These are phyloP conservation scores for Nasonia longicornis DNA, from an alignment of 1,140 invertebrate genomes.

Conservation along the genomic window DNA sequence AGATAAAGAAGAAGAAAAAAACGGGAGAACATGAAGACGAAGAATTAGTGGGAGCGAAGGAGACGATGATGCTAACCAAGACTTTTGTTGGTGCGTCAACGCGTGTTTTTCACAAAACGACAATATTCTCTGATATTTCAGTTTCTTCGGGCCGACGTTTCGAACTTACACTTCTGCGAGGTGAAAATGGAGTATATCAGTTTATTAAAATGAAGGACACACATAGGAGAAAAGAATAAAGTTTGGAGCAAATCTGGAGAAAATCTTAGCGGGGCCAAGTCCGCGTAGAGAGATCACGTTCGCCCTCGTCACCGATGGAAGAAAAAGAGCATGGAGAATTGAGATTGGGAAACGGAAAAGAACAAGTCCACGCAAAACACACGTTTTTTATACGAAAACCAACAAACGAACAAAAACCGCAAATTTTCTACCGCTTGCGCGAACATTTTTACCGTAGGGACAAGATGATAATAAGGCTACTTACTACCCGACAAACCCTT, in stretches of 20 bases:
- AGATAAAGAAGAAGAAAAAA: slow-evolving; percentile 53
- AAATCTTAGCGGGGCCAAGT: not conserved
- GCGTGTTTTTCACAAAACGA: slow-evolving; percentile 66
- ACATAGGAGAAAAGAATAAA: not conserved
- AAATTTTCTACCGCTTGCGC: slow-evolving; percentile 36
- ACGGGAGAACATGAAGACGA: slow-evolving; percentile 9
- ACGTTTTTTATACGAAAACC: slow-evolving; percentile 39
- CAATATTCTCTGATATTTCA: slow-evolving; percentile 68
- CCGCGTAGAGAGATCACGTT: not conserved
- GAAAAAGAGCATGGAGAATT: slow-evolving; percentile 15
- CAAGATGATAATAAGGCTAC: slow-evolving; percentile 6
- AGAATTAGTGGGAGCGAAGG: slow-evolving; percentile 20
- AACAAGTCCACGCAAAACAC: slow-evolving; percentile 18
- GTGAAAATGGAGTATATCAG: slow-evolving; percentile 30
- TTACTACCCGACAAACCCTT: slow-evolving; percentile 10
- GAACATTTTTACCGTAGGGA: slow-evolving; percentile 34
- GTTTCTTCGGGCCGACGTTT: slow-evolving; percentile 59
- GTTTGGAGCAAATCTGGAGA: not conserved
- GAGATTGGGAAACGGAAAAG: slow-evolving; percentile 24
- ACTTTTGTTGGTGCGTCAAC: slow-evolving; percentile 62
- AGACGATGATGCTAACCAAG: slow-evolving; percentile 61
- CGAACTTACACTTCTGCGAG: slow-evolving; percentile 44
- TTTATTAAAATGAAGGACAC: slow-evolving; percentile 1
- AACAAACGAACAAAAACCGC: not conserved
- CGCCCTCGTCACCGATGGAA: slow-evolving; percentile 18